phyloP scores from a whole-genome alignment of 2,888 invertebrate genomes.

The Altica lythri region DNA sequence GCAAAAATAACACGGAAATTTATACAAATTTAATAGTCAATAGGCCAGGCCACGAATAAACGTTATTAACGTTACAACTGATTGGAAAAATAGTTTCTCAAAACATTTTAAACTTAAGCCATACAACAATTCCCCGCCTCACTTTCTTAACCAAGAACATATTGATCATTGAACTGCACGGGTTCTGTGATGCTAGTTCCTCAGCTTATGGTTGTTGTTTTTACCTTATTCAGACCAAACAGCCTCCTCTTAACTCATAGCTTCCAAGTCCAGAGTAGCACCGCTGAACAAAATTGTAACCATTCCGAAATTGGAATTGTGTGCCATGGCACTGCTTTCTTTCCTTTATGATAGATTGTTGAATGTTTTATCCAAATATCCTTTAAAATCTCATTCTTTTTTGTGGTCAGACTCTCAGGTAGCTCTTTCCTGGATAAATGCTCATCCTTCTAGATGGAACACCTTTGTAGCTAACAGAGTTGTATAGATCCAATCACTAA shows the following conservation, averaged over 20 bases:
- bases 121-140: not conserved
- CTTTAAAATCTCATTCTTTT: not conserved
- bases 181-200: constrained; percentile 5
- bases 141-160: not conserved
- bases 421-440: constrained; percentile 1
- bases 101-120: not conserved
- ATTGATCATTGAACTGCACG: constrained; percentile 7
- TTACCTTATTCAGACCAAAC: constrained; percentile 7
- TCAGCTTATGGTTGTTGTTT: constrained; percentile 6
- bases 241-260: constrained; percentile 8
- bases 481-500: not conserved
- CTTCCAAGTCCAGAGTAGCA: constrained; percentile 30
- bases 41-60: not conserved
- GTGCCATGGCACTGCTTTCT: constrained; percentile 17
- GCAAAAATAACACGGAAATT: too few relatives aligned
- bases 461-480: constrained; percentile 1
- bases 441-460: not conserved
- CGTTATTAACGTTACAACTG: not conserved
- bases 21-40: too few relatives aligned
- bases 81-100: not conserved
- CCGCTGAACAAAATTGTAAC: constrained; percentile 25
- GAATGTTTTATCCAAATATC: constrained; percentile 1
- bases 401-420: constrained; percentile 8
- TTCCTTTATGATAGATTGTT: not conserved
- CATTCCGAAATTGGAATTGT: constrained; percentile 27